Evolutionary conservation across 2,797 vertebrate genomes (phyloP), one percentile per base, ranked within the genome.

Genomic region (Lacerta agilis): DNA sequence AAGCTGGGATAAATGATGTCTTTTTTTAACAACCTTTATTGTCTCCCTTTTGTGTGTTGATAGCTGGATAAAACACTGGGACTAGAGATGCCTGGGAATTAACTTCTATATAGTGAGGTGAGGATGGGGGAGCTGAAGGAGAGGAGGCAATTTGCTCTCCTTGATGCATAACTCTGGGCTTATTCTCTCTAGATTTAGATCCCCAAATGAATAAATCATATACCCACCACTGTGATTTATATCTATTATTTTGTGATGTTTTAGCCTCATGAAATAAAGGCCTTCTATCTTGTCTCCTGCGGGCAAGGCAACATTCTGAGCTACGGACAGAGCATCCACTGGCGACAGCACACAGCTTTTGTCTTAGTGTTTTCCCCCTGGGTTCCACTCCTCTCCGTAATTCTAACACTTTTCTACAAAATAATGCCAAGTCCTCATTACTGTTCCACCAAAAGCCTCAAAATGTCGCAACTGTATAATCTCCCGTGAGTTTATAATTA

Each of bases 1-100:
- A 92, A 94, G 91, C 92, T 87, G 79, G 88, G 86, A 90, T 92
- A 95, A 91, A 93, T 93, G 93, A 94, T 87, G 90, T 87, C 89
- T 94, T 94, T 93, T 92, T 90, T 88, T 81, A 91, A 91, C 90
- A 87, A 72, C 13, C 18, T 87, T 91, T 87, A 85, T 87, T 91
- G 82, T 58, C 71, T 83, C 55, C 72, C 87, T 88, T 86, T 89
- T 41, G 66, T 85, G 4, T 85, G 5, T 71, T 94, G 87, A 79
- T 87, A 90, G 82, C 90, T 89, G 89, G 75, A 55, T 85, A 91
- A 78, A 91, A 91, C 91, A 2, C 61, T 58, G 77, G 86, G 71
- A 69, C 43, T 69, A 69, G 18, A 81, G 71, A 82, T 49, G 6
- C 61, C 75, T 90, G 78, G 67, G 88, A 93, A 84, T 92, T 91